These are phyloP conservation scores for Halictus rubicundus DNA, from an alignment of 1,140 invertebrate species.

Conservation along the genomic window DNA sequence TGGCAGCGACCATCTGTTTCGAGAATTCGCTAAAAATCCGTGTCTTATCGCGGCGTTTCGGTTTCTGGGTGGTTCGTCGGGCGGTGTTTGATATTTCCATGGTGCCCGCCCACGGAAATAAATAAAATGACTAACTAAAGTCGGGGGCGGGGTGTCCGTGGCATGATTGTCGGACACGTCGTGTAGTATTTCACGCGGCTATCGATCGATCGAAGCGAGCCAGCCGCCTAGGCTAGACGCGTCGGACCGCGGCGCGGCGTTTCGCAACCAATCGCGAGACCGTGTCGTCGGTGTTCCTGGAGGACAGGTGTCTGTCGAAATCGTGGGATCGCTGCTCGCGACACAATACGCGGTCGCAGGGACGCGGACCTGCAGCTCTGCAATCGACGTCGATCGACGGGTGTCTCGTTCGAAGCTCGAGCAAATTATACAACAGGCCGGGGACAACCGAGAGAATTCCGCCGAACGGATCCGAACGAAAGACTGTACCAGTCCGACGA, in stretches of 20 bases:
- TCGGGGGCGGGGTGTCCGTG: not conserved
- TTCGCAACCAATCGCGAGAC: slow-evolving; percentile 41
- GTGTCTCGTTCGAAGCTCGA: not conserved
- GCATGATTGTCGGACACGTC: slow-evolving; percentile 25
- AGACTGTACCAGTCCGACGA: too few species aligned
- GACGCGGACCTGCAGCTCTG: not conserved
- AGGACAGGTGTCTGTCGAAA: slow-evolving; percentile 47
- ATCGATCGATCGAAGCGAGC: slow-evolving; percentile 40
- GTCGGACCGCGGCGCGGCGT: slow-evolving; percentile 23
- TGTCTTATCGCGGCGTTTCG: too few species aligned
- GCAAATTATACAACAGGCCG: too few species aligned
- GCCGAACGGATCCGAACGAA: not conserved
- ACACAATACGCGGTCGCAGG: slow-evolving; percentile 32
- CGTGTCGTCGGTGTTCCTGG: slow-evolving; percentile 33
- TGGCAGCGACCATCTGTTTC: too few species aligned
- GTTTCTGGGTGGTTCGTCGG: too few species aligned
- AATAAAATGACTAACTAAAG: not conserved
- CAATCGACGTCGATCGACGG: slow-evolving; percentile 31
- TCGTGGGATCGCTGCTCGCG: slow-evolving; percentile 21
- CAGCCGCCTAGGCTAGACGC: slow-evolving; percentile 31
- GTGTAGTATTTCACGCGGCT: slow-evolving; percentile 35
- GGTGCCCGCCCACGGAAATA: too few species aligned
- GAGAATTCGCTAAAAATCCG: too few species aligned
- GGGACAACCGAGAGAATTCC: too few species aligned
- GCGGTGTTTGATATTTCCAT: too few species aligned